phyloP scores from a whole-genome alignment of 1,140 invertebrate genomes.

The Lordiphosa mommai region DNA sequence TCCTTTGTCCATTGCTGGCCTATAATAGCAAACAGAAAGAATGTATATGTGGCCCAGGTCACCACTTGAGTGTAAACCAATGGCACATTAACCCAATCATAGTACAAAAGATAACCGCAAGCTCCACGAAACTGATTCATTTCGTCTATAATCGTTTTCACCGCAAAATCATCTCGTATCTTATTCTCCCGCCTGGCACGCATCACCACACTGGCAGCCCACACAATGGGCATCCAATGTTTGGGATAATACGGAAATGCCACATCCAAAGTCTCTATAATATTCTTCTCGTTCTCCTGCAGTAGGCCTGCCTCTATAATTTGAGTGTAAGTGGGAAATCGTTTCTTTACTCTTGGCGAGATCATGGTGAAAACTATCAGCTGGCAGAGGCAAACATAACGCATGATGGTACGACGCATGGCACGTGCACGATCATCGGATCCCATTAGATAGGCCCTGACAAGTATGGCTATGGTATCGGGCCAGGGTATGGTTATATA shows the following conservation, averaged over 20 bases:
- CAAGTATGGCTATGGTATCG: slow-evolving; percentile 90
- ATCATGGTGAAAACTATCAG: slow-evolving; percentile 91
- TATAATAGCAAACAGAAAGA: slow-evolving; percentile 87
- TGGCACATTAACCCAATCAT: slow-evolving; percentile 95
- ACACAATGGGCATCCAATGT: slow-evolving; percentile 97
- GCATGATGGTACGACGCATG: slow-evolving; percentile 92
- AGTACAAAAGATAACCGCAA: slow-evolving; percentile 90
- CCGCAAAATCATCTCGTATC: slow-evolving; percentile 95
- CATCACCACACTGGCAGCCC: slow-evolving; percentile 94
- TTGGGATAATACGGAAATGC: slow-evolving; percentile 94
- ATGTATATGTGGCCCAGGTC: slow-evolving; percentile 94
- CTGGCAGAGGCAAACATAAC: slow-evolving; percentile 90
- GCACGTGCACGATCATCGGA: slow-evolving; percentile 92
- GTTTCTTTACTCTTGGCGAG: slow-evolving; percentile 93
- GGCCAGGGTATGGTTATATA: slow-evolving; percentile 89
- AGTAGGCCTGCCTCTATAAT: slow-evolving; percentile 93
- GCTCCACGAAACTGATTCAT: slow-evolving; percentile 92
- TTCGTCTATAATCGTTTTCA: slow-evolving; percentile 94
- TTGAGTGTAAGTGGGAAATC: slow-evolving; percentile 93
- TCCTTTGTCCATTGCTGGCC: slow-evolving; percentile 87
- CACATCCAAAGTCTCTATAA: slow-evolving; percentile 88
- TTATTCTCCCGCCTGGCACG: slow-evolving; percentile 92
- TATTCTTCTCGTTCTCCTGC: slow-evolving; percentile 89
- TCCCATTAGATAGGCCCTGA: slow-evolving; percentile 79
- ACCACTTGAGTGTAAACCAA: slow-evolving; percentile 97